These are phyloP conservation scores for Ceyx margarethae DNA, from an alignment of 2,113 vertebrate genomes.

Conservation along the genomic window DNA sequence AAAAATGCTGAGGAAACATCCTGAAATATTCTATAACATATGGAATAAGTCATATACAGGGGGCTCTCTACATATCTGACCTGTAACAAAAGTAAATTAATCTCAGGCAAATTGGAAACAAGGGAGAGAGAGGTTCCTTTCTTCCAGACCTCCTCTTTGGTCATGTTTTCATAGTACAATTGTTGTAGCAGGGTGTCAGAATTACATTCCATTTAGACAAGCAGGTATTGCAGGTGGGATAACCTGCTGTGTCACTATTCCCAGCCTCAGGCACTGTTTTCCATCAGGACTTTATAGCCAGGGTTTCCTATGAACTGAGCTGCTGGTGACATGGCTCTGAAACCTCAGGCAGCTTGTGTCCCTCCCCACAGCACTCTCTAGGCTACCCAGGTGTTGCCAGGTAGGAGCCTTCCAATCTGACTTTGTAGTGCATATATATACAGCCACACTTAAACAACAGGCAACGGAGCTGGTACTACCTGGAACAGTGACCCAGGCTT, in stretches of 20 bases:
- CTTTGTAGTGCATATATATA: fast-evolving
- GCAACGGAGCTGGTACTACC: neutral
- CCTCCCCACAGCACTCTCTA: neutral
- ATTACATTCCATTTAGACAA: neutral
- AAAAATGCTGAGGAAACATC: neutral
- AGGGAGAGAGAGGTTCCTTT: neutral
- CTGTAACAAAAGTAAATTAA: neutral
- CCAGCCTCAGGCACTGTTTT: neutral
- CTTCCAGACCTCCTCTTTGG: neutral
- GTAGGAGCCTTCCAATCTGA: neutral
- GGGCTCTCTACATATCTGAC: neutral
- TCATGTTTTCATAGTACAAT: neutral
- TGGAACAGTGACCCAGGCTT: neutral
- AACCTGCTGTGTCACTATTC: fast-evolving
- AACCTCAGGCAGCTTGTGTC: neutral
- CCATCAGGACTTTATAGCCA: neutral
- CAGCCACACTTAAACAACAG: neutral
- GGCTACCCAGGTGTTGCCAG: fast-evolving
- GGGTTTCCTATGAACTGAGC: fast-evolving
- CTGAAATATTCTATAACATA: neutral
- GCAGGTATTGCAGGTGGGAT: neutral
- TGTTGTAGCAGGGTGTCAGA: neutral
- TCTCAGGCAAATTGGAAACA: neutral
- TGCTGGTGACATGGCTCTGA: neutral
- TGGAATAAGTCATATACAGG: neutral